Conservation (phyloP, 2,113 vertebrate genomes). For the Tringa solitaria region DNA sequence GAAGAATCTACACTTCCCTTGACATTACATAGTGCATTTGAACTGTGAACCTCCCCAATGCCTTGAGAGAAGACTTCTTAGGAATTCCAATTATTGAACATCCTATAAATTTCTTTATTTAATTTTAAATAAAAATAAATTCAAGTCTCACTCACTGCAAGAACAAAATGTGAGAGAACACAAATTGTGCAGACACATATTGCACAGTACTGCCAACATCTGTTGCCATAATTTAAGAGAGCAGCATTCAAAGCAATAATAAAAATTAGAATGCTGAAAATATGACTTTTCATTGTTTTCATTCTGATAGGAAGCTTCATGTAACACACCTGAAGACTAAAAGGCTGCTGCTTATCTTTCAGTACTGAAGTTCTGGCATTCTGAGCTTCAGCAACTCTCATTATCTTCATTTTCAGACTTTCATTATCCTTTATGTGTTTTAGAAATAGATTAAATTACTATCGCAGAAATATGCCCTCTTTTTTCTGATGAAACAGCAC, state of each 20-base stretch:
- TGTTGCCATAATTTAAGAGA: conserved; percentile 27
- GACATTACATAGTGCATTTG: neutral
- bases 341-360: neutral
- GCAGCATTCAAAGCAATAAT: neutral
- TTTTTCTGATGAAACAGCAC: neutral
- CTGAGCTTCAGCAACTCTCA: neutral
- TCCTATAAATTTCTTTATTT: neutral
- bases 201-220: conserved; percentile 25
- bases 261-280: neutral
- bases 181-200: conserved; percentile 15
- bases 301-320: neutral
- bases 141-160: neutral
- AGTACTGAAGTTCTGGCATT: neutral
- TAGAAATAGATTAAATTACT: neutral
- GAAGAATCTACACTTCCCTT: neutral
- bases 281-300: neutral
- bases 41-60: neutral
- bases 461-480: neutral
- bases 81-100: neutral
- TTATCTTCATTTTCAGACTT: neutral
- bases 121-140: conserved; percentile 12
- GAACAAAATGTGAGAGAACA: conserved; percentile 46
- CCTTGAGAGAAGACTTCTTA: neutral
- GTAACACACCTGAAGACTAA: neutral
- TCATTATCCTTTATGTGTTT: neutral